Evolutionary conservation across 2,113 vertebrate species (phyloP), one percentile per base, ranked within the genome.

Genomic region (Sander vitreus): DNA sequence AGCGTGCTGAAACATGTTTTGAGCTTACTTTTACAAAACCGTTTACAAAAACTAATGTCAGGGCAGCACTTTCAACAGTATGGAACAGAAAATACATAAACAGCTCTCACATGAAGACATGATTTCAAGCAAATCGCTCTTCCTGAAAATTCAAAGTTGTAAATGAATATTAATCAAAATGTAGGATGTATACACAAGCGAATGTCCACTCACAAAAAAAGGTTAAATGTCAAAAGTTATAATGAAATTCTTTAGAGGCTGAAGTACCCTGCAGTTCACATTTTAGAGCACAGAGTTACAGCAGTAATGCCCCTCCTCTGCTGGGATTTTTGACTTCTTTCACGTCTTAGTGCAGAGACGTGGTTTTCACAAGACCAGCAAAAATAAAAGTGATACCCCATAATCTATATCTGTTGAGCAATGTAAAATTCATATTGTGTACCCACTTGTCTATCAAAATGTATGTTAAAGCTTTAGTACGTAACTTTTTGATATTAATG

Each of bases 1-100:
- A 90, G 82, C 90, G 4, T 86, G 89, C 62, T 25, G 53, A 50
- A 73, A 68, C 89, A 65, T 25, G 89, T 86, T 79, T 58, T 45
- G 6, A 58, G 55, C 81, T 67, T 66, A 87, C 63, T n/a, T 74
- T n/a, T n/a, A n/a, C n/a, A n/a, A n/a, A n/a, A n/a, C 43, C 81
- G 69, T 80, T 91, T 80, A 81, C 59, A 68, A 78, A 80, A 73
- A 81, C 27, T 36, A 80, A 69, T 47, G 27, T 88, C 57, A 59
- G 62, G 14, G 48, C 76, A 53, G 36, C 51, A n/a, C 23, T 25
- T 43, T 13, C 27, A 27, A 73, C 39, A 47, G 66, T 12, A n/a
- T 23, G 27, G 21, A 68, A 54, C 54, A 70, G 65, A 72, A 80
- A 71, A 33, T 57, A 18, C 57, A 51, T 1, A 53, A 73, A 81